phyloP scores from a whole-genome alignment of 2,113 vertebrate genomes.

The Pomatorhinus ruficollis region DNA sequence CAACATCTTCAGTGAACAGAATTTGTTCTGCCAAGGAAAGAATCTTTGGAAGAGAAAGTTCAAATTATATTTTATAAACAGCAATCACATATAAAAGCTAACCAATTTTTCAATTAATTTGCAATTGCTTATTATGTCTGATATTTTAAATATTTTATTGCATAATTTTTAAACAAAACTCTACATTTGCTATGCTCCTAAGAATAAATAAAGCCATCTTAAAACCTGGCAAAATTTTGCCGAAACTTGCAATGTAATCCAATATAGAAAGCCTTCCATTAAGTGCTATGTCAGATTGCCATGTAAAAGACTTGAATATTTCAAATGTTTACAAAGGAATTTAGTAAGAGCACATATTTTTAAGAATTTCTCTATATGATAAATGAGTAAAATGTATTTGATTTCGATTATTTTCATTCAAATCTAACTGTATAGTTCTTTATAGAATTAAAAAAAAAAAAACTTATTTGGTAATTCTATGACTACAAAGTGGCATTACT shows the following conservation, averaged over 20 bases:
- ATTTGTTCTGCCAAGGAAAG: slow-evolving; percentile 94
- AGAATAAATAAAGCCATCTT: not conserved
- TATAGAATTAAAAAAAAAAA: not conserved
- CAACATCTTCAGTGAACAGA: slow-evolving; percentile 94
- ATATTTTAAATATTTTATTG: not conserved
- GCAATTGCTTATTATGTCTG: not conserved
- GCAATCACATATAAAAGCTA: not conserved
- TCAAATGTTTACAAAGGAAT: not conserved
- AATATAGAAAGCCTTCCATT: not conserved
- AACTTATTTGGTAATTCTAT: not conserved
- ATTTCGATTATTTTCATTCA: not conserved
- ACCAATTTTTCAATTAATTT: not conserved
- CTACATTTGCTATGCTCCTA: not conserved
- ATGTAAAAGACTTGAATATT: not conserved
- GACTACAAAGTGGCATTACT: not conserved
- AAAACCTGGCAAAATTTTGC: not conserved
- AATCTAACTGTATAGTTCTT: not conserved
- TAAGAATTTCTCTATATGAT: not conserved
- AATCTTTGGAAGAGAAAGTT: slow-evolving; percentile 78
- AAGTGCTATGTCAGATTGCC: not conserved
- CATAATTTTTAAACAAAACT: not conserved
- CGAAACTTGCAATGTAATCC: not conserved
- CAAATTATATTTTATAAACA: not conserved
- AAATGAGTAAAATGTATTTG: not conserved
- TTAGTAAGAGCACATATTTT: not conserved